Evolutionary conservation across 2,888 invertebrate species (phyloP).

Genomic region (Latrodectus hesperus): DNA sequence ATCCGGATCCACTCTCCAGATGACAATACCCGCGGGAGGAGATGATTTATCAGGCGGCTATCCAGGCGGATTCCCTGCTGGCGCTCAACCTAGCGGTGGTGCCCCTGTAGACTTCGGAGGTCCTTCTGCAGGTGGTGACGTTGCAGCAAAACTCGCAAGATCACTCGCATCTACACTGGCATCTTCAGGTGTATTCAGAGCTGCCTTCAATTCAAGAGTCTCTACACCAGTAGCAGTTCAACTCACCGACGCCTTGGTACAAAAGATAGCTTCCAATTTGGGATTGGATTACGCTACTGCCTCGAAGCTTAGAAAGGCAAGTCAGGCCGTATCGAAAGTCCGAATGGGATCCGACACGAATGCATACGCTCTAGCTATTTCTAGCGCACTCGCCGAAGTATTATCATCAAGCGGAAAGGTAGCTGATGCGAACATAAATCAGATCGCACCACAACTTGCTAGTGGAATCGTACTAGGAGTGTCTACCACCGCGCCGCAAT

Average conservation of each 20-base stretch:
- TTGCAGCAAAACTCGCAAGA: neutral
- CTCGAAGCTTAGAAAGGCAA: neutral
- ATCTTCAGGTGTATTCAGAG: neutral
- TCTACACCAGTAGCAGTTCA: neutral
- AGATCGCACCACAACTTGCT: neutral
- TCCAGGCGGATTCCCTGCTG: neutral
- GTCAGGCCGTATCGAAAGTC: neutral
- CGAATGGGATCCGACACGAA: too few species aligned
- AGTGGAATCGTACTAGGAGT: neutral
- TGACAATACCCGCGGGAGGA: neutral
- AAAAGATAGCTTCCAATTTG: neutral
- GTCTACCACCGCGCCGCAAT: neutral
- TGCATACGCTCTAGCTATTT: neutral
- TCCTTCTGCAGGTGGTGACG: neutral
- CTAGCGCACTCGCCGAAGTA: neutral
- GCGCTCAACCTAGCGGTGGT: neutral
- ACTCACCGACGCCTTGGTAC: neutral
- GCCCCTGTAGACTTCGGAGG: neutral
- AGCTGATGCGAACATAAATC: neutral
- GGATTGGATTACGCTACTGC: neutral
- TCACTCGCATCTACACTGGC: neutral
- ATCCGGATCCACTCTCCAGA: too few species aligned
- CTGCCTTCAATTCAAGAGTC: neutral
- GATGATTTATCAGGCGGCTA: neutral
- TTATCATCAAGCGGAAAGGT: neutral